Conservation (phyloP, 2,888 invertebrate species). For the Polyploca ridens region DNA sequence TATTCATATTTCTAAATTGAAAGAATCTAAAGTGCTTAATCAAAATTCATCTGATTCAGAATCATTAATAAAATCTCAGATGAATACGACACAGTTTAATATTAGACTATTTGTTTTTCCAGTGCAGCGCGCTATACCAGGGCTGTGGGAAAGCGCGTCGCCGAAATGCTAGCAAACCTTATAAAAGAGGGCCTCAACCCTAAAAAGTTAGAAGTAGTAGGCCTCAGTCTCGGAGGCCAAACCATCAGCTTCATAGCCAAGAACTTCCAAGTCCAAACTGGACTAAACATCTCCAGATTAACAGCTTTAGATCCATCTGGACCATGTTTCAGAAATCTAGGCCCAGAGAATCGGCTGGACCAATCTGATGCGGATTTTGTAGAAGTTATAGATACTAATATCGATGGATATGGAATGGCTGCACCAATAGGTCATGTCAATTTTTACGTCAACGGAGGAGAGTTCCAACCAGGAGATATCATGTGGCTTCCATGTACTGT, state of each 20-base stretch:
- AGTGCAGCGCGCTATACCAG: conserved; percentile 59
- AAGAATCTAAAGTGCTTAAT: too few relatives aligned
- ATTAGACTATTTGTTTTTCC: conserved; percentile 32
- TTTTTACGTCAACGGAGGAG: conserved; percentile 72
- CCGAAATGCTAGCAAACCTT: conserved; percentile 61
- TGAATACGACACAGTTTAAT: too few relatives aligned
- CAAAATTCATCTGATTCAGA: too few relatives aligned
- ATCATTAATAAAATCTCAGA: too few relatives aligned
- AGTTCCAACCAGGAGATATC: conserved; percentile 56
- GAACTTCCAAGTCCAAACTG: conserved; percentile 53
- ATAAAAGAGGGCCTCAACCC: conserved; percentile 58
- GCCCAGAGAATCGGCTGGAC: conserved; percentile 62
- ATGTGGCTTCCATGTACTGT: conserved; percentile 48
- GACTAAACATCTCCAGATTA: conserved; percentile 53
- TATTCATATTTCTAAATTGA: too few relatives aligned
- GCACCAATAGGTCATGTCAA: conserved; percentile 67
- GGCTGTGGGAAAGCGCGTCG: conserved; percentile 55
- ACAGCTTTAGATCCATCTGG: conserved; percentile 68
- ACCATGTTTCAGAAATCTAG: conserved; percentile 66
- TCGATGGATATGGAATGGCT: conserved; percentile 68
- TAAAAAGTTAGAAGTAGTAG: conserved; percentile 58
- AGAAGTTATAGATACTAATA: conserved; percentile 60
- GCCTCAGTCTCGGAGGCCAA: conserved; percentile 66
- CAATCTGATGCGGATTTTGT: conserved; percentile 67
- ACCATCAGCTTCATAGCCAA: conserved; percentile 68